Percentiles rank a stretch among this genome's conserved stretches.
These are phyloP conservation scores for Gonatopus flavifemur DNA, from an alignment of 1,140 invertebrate species.

Conservation along the genomic window DNA sequence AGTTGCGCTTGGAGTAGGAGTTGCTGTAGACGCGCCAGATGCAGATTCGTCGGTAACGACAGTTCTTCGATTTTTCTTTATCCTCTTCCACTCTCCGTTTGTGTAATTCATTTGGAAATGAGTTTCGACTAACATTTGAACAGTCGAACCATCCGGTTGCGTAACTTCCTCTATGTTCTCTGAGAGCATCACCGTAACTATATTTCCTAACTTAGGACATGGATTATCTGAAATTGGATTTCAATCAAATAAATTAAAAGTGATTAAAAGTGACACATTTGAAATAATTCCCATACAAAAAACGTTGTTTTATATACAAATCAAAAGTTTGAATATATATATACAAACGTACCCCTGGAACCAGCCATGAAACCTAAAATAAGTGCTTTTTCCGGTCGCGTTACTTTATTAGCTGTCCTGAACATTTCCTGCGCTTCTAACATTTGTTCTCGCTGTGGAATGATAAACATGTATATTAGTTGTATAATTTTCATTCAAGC, in stretches of 20 bases:
- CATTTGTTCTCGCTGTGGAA: slow-evolving; percentile 87
- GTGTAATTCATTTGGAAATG: slow-evolving; percentile 98
- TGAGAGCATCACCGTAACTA: slow-evolving; percentile 89
- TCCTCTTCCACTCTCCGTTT: slow-evolving; percentile 90
- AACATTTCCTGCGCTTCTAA: slow-evolving; percentile 98
- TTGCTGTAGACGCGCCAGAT: slow-evolving; percentile 27
- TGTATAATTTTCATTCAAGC: slow-evolving; percentile 6
- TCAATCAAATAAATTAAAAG: not conserved
- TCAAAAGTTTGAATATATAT: slow-evolving; percentile 3
- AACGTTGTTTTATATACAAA: not conserved
- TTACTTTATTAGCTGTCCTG: slow-evolving; percentile 91
- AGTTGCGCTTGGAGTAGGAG: slow-evolving; percentile 34
- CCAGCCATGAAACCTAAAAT: slow-evolving; percentile 98
- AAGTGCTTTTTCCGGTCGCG: slow-evolving; percentile 92
- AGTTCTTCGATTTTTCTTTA: slow-evolving; percentile 79
- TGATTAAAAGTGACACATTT: not conserved
- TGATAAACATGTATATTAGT: slow-evolving; percentile 15
- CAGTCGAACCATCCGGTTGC: slow-evolving; percentile 72
- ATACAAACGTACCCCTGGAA: slow-evolving; percentile 70
- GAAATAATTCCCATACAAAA: no score
- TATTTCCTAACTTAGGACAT: slow-evolving; percentile 89
- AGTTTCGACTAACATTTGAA: slow-evolving; percentile 82
- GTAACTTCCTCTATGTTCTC: slow-evolving; percentile 82
- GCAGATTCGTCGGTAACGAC: slow-evolving; percentile 61
- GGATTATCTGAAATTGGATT: slow-evolving; percentile 79